Percentiles rank a stretch among this genome's conserved stretches.
Evolutionary conservation across 2,797 vertebrate species (phyloP).

Genomic region (Pangasius mekongensis): DNA sequence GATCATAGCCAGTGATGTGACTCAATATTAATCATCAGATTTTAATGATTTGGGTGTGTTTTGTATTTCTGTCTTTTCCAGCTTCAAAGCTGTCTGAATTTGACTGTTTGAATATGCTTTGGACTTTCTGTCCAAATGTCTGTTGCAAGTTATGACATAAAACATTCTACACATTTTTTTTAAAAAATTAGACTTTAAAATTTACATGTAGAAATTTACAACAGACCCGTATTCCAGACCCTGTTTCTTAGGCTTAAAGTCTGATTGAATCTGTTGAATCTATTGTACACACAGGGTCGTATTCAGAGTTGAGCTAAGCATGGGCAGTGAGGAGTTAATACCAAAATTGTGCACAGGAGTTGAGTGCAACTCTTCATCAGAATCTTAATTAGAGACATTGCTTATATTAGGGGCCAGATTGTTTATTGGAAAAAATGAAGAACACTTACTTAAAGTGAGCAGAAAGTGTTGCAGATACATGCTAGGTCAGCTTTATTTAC

Average conservation of each 20-base stretch:
- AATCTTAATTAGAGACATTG: too few species aligned
- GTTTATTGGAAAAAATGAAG: neutral
- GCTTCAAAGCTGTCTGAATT: neutral
- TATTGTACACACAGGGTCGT: neutral
- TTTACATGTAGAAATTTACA: neutral
- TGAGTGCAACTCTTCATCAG: too few species aligned
- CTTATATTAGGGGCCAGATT: neutral
- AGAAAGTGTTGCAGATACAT: neutral
- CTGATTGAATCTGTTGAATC: neutral
- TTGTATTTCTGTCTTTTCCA: neutral
- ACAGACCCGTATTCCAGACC: neutral
- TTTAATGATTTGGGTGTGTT: neutral
- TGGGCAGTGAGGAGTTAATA: neutral
- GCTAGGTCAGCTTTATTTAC: neutral
- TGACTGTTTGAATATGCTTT: neutral
- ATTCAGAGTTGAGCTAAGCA: neutral
- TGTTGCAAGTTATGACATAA: neutral
- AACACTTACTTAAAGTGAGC: neutral
- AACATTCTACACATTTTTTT: neutral
- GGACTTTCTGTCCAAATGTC: neutral
- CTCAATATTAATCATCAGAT: neutral
- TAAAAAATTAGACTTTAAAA: neutral
- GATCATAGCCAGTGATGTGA: neutral
- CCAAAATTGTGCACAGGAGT: too few species aligned
- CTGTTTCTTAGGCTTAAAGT: neutral